Base-by-base conservation (phyloP, 2,797 vertebrate species). In the Acanthopagrus latus region DNA sequence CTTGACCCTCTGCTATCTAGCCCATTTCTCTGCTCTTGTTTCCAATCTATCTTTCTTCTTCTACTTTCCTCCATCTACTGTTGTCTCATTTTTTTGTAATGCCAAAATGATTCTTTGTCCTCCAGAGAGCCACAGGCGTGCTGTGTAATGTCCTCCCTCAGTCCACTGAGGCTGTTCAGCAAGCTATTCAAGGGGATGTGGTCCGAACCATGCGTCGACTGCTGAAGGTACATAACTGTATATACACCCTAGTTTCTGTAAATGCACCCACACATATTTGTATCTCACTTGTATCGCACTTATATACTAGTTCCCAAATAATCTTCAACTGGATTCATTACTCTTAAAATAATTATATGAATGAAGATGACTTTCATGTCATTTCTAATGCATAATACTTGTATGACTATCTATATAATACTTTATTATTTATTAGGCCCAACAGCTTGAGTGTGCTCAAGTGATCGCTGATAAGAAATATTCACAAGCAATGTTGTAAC, bases 71-170 rank as follows among this genome's bases (percentile, higher is more conserved):
- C 23, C 11, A 14, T 60, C n/a, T 46, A 8, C 10, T 41, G 1
- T 77, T 67, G 9, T 47, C 44, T 71, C 46, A 7, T 52, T 64
- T 62, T 77, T 38, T n/a, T n/a, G n/a, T 41, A 56, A 83, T 74
- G 7, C 44, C 64, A 70, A 7, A 52, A 74, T 76, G 71, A 17
- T 68, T 83, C 59, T 84, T 71, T 82, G 76, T 84, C 60, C 56
- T 83, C 65, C 78, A 98, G 98, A 96, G 97, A 95, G 96, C 96
- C 7, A 88, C 87, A 2, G 97, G 97, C 2, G 93, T 98, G 82
- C 91, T 98, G 57, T 98, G 97, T 74, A 83, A 83, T 14, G 59
- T 96, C 73, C 96, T 99, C 41, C 87, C 95, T 14, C 95, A 92
- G 1, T 97, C 95, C 12, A 59, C 83, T 23, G 80, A 82, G 3